phyloP scores from a whole-genome alignment of 2,113 vertebrate genomes.

The Toxotes jaculatrix region DNA sequence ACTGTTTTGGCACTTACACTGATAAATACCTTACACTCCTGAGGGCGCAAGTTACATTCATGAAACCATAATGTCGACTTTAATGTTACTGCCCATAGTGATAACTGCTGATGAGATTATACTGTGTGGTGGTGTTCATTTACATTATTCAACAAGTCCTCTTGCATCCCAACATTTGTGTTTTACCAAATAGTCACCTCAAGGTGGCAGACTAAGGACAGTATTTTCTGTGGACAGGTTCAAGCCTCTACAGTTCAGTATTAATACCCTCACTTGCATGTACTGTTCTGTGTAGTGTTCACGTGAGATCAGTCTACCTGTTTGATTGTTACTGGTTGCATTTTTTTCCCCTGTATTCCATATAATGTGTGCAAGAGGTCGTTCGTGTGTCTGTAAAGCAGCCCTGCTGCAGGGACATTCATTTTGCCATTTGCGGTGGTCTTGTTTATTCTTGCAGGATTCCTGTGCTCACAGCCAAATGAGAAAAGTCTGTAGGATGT shows the following conservation, averaged over 20 bases:
- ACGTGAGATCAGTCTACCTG: background rate
- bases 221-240: conserved; percentile 8
- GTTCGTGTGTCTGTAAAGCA: background rate
- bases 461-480: conserved; percentile 42
- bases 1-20: conserved; percentile 55
- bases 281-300: conserved; percentile 1
- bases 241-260: background rate
- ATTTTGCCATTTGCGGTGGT: background rate
- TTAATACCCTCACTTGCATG: conserved; percentile 1
- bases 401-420: background rate
- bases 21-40: conserved; percentile 32
- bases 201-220: conserved; percentile 20
- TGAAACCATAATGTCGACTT: background rate
- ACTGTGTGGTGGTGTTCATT: background rate
- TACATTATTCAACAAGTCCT: background rate
- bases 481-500: conserved; percentile 23
- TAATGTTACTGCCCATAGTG: conserved; percentile 2
- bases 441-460: conserved; percentile 13
- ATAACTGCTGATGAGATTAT: conserved; percentile 55
- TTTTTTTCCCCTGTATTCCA: background rate
- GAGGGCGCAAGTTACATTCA: background rate
- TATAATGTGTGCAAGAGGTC: background rate
- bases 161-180: conserved; percentile 1
- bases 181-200: conserved; percentile 31
- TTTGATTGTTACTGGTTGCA: background rate